Base-by-base conservation (phyloP, 1,140 invertebrate species). In the Holotrichia oblita region DNA sequence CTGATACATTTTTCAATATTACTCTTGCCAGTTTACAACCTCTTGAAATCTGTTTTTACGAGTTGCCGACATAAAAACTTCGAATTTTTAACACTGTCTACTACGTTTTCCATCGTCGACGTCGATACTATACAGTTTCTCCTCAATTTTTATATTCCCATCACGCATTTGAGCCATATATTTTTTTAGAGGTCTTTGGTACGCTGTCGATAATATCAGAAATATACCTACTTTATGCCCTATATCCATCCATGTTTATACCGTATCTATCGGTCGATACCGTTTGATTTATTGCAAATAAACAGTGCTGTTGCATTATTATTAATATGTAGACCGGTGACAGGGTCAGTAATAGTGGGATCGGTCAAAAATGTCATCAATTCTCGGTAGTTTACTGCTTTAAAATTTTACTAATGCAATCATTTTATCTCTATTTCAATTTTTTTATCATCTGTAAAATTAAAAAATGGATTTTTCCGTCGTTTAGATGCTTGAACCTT, bases 241-340 rank as follows among this genome's bases (percentile, higher is more conserved):
- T n/a, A 12, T 48, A 48, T 48, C 44, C 44, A 48, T 48, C 44
- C n/a, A n/a, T n/a, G n/a, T 48, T n/a, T 48, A 48, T 48, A 48
- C 10, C 12, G 0, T 48, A 14, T n/a, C 44, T 10, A 48, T 48
- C n/a, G 44, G 44, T 48, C 44, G 44, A 48, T 48, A n/a, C 3
- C 12, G 44, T 48, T 48, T 48, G 44, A 48, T 48, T 48, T 12
- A 48, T 48, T 48, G 44, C 0, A 48, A 48, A n/a, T 48, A 48
- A 48, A 48, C 44, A 48, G 0, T 48, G 44, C 44, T 12, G 44
- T 48, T 48, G 44, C 7, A 48, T 48, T 48, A 48, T 48, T 48
- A 48, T 48, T 48, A 48, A 48, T 48, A 48, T 48, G 44, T 12
- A 48, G 44, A n/a, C n/a, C n/a, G n/a, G 44, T n/a, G 44, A 48